Base-by-base conservation (phyloP, 2,113 vertebrate genomes). In the Neotragus moschatus region DNA sequence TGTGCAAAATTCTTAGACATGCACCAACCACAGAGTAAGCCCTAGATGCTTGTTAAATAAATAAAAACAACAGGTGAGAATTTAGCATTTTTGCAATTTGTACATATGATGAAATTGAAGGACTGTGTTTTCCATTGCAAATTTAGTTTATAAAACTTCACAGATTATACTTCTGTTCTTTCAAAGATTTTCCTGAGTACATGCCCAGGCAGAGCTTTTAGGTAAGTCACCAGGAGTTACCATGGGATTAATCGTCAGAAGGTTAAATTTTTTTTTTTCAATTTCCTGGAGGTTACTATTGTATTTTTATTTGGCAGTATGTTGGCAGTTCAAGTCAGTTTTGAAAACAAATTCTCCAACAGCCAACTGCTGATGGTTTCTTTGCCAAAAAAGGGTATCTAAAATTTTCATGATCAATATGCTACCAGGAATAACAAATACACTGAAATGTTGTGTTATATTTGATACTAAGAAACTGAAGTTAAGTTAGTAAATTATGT, bases 351-450 rank as follows among this genome's bases (percentile, higher is more conserved):
- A 53, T 63, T 87, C 30, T 85, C 70, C 55, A 93, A 82, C 30
- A 95, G 43, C 26, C 55, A 98, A 98, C 96, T 90, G 26, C 90
- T 97, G 96, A 91, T 88, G 13, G 30, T 70, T 95, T 98, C 90
- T 49, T 61, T 96, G 93, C 91, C 82, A 94, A 97, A n/a, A 15
- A 96, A 14, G 98, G 60, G 30, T 25, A 97, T 88, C 21, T 84
- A 84, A 82, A 89, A 88, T 30, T 98, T 80, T 96, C 82, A 56
- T 45, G 61, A 79, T 89, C 26, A 94, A 61, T 17, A 43, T 36
- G 58, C 63, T 70, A 90, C 90, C 75, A 70, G 30, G 49, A 82
- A 97, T 97, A 56, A 84, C 47, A 86, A 92, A 96, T 33, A 90
- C 30, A 82, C 55, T 26, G 43, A 63, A 88, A 91, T 58, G 7